A percentile compares a stretch with the other conserved stretches of the same genome.
phyloP scores from a whole-genome alignment of 1,140 invertebrate genomes.

The Euschistus heros region DNA sequence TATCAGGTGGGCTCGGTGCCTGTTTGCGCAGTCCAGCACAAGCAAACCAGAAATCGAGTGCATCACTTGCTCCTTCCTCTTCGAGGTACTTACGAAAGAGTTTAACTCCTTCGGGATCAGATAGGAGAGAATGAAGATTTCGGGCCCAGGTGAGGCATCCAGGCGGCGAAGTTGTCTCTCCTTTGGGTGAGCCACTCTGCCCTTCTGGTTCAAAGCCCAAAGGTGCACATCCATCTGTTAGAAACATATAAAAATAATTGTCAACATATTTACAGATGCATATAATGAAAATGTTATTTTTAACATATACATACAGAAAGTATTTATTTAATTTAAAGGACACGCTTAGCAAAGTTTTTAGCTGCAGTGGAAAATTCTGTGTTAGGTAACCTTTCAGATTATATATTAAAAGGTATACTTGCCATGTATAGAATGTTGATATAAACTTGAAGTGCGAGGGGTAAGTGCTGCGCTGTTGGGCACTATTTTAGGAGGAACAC shows the following conservation, averaged over 20 bases:
- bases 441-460: constrained; percentile 24
- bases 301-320: no score
- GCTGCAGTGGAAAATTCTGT: no score
- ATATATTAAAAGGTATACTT: neutral
- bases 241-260: constrained; percentile 6
- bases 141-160: constrained; percentile 77
- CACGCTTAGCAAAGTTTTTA: no score
- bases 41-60: constrained; percentile 82
- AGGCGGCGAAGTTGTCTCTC: constrained; percentile 50
- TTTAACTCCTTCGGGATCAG: constrained; percentile 74
- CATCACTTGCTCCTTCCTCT: constrained; percentile 66
- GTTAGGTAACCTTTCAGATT: no score
- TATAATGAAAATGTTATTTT: no score
- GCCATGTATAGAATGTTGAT: constrained; percentile 21
- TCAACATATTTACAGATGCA: neutral
- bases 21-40: constrained; percentile 79
- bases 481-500: neutral
- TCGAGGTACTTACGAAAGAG: constrained; percentile 74
- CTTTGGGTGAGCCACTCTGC: constrained; percentile 31
- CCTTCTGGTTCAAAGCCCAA: constrained; percentile 44
- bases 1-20: constrained; percentile 46
- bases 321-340: no score
- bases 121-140: constrained; percentile 64
- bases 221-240: constrained; percentile 40
- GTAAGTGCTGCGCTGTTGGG: constrained; percentile 18